Evolutionary conservation across 2,888 invertebrate genomes (phyloP), one percentile per base, ranked within the genome.

Genomic region (Bhutanitis thaidina): DNA sequence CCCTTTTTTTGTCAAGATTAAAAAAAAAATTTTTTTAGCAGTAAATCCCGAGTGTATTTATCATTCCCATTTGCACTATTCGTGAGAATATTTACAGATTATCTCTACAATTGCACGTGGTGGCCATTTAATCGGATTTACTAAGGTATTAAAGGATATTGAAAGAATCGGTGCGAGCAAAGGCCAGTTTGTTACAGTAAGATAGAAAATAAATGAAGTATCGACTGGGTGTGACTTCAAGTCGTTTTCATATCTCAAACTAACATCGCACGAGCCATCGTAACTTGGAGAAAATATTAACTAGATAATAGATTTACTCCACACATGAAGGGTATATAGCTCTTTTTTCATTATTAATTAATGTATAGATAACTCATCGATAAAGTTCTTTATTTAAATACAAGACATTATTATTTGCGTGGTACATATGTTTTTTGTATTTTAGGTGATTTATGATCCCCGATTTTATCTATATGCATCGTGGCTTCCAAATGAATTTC

Each of bases 271-370:
- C 71, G 27, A 4, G 79, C 77, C 79, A 75, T 73, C 74, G 69
- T 72, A 61, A 69, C 58, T 65, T 70, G 64, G 72, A 72, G 79
- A 82, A 81, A 83, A 77, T 79, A 80, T 80, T 77, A 69, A 64
- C 66, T 64, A 64, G 65, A 67, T 74, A 74, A 76, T 71, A 71
- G 58, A 62, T 60, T 63, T 64, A 64, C 65, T 69, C 80, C 83
- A 70, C 85, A 80, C 80, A 82, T 80, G 80, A 77, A 68, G 81
- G n/a, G n/a, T n/a, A n/a, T n/a, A n/a, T n/a, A n/a, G n/a, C n/a
- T n/a, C n/a, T n/a, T n/a, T n/a, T n/a, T n/a, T n/a, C n/a, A n/a
- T n/a, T n/a, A n/a, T n/a, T n/a, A n/a, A n/a, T n/a, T n/a, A n/a
- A n/a, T n/a, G n/a, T n/a, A n/a, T n/a, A n/a, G n/a, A n/a, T n/a